A percentile compares a stretch with the other conserved stretches of the same genome.
These are phyloP conservation scores for Trichoplusia ni DNA, from an alignment of 1,140 invertebrate species.

Conservation along the genomic window DNA sequence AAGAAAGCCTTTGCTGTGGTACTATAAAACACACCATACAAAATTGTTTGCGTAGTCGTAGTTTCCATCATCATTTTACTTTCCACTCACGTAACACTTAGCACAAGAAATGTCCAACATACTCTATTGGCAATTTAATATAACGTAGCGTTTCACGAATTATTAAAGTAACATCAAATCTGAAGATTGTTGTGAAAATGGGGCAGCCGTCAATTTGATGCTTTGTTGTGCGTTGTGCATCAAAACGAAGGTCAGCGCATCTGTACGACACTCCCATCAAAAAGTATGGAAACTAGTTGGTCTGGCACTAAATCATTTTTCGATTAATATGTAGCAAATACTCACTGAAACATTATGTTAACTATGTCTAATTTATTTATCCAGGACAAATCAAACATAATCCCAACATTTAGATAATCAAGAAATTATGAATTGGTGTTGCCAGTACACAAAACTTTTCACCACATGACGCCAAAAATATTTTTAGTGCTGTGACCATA, in stretches of 20 bases:
- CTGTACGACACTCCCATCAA: constrained; percentile 76
- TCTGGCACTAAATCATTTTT: constrained; percentile 46
- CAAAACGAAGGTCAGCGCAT: constrained; percentile 82
- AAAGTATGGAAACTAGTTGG: constrained; percentile 49
- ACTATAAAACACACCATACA: constrained; percentile 70
- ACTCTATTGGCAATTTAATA: constrained; percentile 43
- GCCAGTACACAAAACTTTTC: constrained; percentile 39
- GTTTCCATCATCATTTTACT: constrained; percentile 71
- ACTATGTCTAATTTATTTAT: constrained; percentile 64
- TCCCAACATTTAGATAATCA: constrained; percentile 77
- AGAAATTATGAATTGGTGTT: constrained; percentile 70
- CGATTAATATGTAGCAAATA: constrained; percentile 59
- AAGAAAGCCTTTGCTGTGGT: constrained; percentile 75
- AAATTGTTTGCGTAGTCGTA: constrained; percentile 75
- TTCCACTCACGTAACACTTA: constrained; percentile 69
- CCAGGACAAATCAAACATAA: constrained; percentile 76
- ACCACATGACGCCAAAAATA: constrained; percentile 36
- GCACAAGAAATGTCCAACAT: constrained; percentile 53
- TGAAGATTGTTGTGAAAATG: constrained; percentile 81
- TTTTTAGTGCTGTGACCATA: background rate
- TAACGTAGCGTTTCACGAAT: constrained; percentile 52
- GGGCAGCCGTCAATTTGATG: constrained; percentile 82
- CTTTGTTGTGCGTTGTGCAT: constrained; percentile 83
- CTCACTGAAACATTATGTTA: constrained; percentile 78
- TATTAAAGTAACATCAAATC: constrained; percentile 61